Percentiles rank a stretch among this genome's conserved stretches.
Evolutionary conservation across 2,797 vertebrate species (phyloP).

Genomic region (Argyrosomus regius): DNA sequence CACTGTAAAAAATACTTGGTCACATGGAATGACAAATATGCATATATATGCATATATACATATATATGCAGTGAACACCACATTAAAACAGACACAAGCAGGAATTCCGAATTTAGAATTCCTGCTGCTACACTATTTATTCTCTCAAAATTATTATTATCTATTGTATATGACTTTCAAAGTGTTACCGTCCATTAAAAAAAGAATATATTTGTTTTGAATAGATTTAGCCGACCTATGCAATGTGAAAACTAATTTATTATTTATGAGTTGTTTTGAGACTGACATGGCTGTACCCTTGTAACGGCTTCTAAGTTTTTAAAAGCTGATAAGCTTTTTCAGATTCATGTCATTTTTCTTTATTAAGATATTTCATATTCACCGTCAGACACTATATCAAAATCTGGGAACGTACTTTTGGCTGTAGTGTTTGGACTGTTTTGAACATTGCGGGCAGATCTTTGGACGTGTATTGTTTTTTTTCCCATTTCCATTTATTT

Average conservation of each 20-base stretch:
- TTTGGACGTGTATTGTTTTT: background rate
- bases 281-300: slow-evolving; percentile 4
- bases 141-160: slow-evolving; percentile 15
- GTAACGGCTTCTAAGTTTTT: background rate
- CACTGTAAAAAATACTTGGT: slow-evolving; percentile 13
- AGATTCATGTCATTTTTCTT: background rate
- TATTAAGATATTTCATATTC: background rate
- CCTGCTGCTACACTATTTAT: slow-evolving; percentile 1
- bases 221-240: slow-evolving; percentile 24
- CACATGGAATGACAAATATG: background rate
- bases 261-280: background rate
- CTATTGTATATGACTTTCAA: slow-evolving; percentile 25
- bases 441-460: background rate
- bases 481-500: too few relatives aligned
- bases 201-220: slow-evolving; percentile 10
- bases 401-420: slow-evolving; percentile 4
- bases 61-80: background rate
- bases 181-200: background rate
- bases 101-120: slow-evolving; percentile 19
- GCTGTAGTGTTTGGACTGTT: background rate
- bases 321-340: background rate
- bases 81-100: background rate
- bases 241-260: slow-evolving; percentile 14
- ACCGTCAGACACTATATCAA: background rate
- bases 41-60: background rate